Evolutionary conservation across 2,888 invertebrate genomes (phyloP).

Genomic region (Lycocerus yunnanus): DNA sequence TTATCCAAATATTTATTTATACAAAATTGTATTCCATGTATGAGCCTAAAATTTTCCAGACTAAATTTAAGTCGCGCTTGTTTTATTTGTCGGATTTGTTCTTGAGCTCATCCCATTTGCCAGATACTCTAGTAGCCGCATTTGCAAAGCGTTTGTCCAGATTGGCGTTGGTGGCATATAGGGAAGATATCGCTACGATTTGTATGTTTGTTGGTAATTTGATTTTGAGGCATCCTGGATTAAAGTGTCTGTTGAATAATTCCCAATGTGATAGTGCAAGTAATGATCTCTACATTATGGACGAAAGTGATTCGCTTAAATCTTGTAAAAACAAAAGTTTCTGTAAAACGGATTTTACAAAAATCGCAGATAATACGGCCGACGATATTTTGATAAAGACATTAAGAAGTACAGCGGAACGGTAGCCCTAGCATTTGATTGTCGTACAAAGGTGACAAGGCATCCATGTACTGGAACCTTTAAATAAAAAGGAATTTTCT

Average conservation of each 20-base stretch:
- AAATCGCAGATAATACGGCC: constrained; percentile 67
- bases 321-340: constrained; percentile 86
- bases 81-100: constrained; percentile 90
- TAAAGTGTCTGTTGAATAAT: constrained; percentile 69
- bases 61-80: constrained; percentile 85
- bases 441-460: constrained; percentile 63
- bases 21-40: constrained; percentile 94
- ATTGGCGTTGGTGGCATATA: constrained; percentile 80
- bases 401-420: constrained; percentile 74
- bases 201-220: constrained; percentile 86
- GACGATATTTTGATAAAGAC: constrained; percentile 75
- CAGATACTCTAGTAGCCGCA: constrained; percentile 88
- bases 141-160: constrained; percentile 89
- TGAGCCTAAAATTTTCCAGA: constrained; percentile 88
- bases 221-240: constrained; percentile 76
- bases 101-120: constrained; percentile 91
- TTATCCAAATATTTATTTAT: constrained; percentile 94
- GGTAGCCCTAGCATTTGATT: constrained; percentile 76
- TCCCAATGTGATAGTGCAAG: constrained; percentile 57
- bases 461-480: constrained; percentile 71
- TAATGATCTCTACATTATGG: constrained; percentile 83
- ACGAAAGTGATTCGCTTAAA: constrained; percentile 77
- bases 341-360: constrained; percentile 72
- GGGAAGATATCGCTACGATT: constrained; percentile 76
- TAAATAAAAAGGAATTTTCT: constrained; percentile 23